Base-by-base conservation (phyloP, 2,797 vertebrate species). In the Enteromius fasciolatus region DNA sequence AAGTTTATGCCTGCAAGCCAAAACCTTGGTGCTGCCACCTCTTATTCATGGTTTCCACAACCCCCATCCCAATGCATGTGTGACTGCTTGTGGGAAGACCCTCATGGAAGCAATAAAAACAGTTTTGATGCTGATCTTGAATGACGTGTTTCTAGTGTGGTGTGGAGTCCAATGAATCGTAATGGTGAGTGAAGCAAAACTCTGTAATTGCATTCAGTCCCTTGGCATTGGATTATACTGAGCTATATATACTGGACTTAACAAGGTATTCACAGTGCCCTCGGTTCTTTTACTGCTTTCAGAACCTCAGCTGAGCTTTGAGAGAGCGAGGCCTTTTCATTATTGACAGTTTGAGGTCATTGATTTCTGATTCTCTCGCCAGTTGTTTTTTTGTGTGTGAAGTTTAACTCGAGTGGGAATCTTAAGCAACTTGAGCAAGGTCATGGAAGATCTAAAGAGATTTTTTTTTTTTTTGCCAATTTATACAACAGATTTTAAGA, bases 231-330 rank as follows among this genome's bases (percentile, higher is more conserved):
- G 76, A 67, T 76, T 76, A 75, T 61, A 72, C 0, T 28, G 36
- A 75, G 46, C 20, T 20, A 69, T 59, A 46, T 67, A 52, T 66
- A 68, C 23, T 67, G 52, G 82, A 68, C 69, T 81, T 46, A 78
- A 82, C 61, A 75, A 70, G 72, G 67, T 73, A 48, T 83, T 78
- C 25, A 67, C 23, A 46, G 20, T 78, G 25, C 44, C 61, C 25
- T 57, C 11, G 20, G 88, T 89, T 90, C 89, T 87, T 88, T 89
- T 64, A 79, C 85, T 39, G 76, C 79, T 83, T 74, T 64, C 86
- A 89, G 33, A 92, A 89, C 89, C 87, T 57, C 66, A 36, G 36
- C 54, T 77, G 75, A 14, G 44, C 73, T 76, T 50, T 74, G 14
- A 44, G 61, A 59, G 46, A 66, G 23, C 18, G 57, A 39, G 28